Base-by-base conservation (phyloP, 2,797 vertebrate genomes). In the Corythornis leucogaster region DNA sequence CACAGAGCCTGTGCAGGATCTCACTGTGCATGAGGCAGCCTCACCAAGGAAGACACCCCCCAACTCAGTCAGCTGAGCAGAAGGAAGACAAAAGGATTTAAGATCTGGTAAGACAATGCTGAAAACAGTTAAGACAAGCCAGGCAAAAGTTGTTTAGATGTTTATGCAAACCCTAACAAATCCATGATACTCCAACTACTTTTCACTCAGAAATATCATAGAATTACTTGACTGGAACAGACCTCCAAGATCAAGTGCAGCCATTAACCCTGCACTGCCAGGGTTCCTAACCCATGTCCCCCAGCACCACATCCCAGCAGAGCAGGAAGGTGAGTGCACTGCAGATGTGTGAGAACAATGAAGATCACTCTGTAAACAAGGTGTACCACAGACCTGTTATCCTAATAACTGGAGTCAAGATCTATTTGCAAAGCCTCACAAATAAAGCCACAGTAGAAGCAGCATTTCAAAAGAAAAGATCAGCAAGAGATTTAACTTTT, bases 11-110 rank as follows among this genome's bases (percentile, higher is more conserved):
- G 0, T 1, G 9, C 3, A 63, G 8, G 46, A 67, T 25, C 33
- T 33, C 38, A 22, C 25, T 0, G 0, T 2, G 11, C 40, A 31
- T 14, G 22, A 21, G 17, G 25, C 9, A 25, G 30, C 8, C 31
- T n/a, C 35, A 42, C 30, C 62, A 69, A 69, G 35, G 58, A 0
- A 6, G 57, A 22, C 14, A 22, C 22, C 0, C 0, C 15, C 50
- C 53, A 74, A 8, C 33, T 24, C 28, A 21, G 33, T 15, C 43
- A 83, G 9, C 19, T 17, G 19, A 58, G 35, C 15, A 33, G 33
- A 69, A 63, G 2, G 11, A 67, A 45, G 31, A 45, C 14, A 63
- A 64, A 85, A 77, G 15, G n/a, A 51, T 26, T 73, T 20, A 31
- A 30, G 18, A 80, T 5, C 8, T 69, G 33, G 33, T 55, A 64